Conservation (phyloP, 2,888 invertebrate species). For the Caenorhabditis wallacei region DNA sequence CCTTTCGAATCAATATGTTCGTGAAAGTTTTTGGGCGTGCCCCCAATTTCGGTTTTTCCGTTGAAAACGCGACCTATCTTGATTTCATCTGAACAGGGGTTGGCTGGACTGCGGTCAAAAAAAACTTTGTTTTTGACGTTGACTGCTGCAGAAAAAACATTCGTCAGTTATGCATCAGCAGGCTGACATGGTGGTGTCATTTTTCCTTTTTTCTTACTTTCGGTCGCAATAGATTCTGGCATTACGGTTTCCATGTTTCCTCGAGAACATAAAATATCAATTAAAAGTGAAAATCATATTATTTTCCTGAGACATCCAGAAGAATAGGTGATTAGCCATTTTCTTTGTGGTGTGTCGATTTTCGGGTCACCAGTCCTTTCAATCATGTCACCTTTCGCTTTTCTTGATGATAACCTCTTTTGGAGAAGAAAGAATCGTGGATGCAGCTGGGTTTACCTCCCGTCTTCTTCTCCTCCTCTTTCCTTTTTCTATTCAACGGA, state of each 20-base stretch:
- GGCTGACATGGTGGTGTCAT: conserved; percentile 24
- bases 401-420: conserved; percentile 55
- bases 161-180: conserved; percentile 42
- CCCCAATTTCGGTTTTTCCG: conserved; percentile 43
- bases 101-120: not conserved
- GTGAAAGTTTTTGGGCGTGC: conserved; percentile 16
- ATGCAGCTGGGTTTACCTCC: conserved; percentile 2
- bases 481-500: conserved; percentile 26
- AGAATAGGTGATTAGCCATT: conserved; percentile 47
- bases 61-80: conserved; percentile 20
- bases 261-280: not conserved
- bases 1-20: conserved; percentile 18
- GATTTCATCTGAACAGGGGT: conserved; percentile 7
- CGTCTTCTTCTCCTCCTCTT: not conserved
- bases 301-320: not conserved
- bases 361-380: conserved; percentile 47
- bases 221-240: not conserved
- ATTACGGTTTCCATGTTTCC: not conserved
- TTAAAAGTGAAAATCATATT: not conserved
- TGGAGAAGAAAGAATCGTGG: conserved; percentile 10
- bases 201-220: not conserved
- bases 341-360: conserved; percentile 27
- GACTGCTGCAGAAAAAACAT: not conserved
- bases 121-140: not conserved
- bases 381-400: conserved; percentile 58